Percentiles rank a stretch among this genome's conserved stretches.
These are phyloP conservation scores for Portunus trituberculatus DNA, from an alignment of 1,140 invertebrate species.

Conservation along the genomic window DNA sequence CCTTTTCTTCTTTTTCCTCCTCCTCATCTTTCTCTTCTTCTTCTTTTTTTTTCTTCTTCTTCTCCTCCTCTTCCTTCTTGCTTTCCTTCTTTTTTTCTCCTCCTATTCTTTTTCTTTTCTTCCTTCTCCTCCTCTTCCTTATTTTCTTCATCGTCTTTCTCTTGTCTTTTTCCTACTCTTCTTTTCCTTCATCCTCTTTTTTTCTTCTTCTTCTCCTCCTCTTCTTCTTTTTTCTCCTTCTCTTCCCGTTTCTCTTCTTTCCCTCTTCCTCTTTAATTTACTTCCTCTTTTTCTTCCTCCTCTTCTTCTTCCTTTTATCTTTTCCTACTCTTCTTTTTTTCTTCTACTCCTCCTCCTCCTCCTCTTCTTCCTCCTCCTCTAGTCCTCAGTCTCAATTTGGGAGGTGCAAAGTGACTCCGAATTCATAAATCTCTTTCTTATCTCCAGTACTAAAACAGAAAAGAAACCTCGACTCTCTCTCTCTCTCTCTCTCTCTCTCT, in stretches of 20 bases:
- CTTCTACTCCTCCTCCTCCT: not conserved
- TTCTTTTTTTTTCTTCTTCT: not conserved
- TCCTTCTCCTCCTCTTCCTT: not conserved
- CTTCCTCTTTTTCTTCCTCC: not conserved
- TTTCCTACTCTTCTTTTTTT: not conserved
- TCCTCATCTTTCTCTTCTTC: not conserved
- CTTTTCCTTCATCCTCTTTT: not conserved
- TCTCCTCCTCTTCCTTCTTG: not conserved
- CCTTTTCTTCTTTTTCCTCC: not conserved
- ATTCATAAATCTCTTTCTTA: slow-evolving; percentile 51
- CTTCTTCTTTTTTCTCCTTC: not conserved
- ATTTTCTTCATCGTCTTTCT: not conserved
- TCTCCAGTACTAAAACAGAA: slow-evolving; percentile 42
- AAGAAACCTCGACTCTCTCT: not conserved
- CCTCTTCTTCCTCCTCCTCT: not conserved
- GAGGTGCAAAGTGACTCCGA: not conserved
- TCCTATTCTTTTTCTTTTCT: not conserved
- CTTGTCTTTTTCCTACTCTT: not conserved
- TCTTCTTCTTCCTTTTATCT: not conserved
- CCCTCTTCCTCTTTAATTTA: not conserved
- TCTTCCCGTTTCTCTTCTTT: not conserved
- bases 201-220: not conserved
- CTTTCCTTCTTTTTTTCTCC: not conserved
- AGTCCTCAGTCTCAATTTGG: slow-evolving; percentile 8
- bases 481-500: not conserved